Evolutionary conservation across 2,888 invertebrate genomes (phyloP).

Genomic region (Limenitis camilla): DNA sequence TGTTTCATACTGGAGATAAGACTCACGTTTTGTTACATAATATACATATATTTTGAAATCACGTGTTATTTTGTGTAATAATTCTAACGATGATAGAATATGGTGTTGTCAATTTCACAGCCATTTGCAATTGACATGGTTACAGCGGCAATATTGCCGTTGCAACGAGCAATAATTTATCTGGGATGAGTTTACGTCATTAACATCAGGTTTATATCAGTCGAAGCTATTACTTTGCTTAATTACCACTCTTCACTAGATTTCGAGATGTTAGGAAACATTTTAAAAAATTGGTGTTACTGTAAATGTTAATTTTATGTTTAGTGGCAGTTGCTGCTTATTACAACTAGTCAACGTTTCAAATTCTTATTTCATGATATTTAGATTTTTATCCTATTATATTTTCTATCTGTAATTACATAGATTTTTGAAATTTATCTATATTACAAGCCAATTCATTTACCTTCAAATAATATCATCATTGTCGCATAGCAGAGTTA

Average conservation of each 20-base stretch:
- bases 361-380: too few species aligned
- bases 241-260: slow-evolving; percentile 2
- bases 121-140: slow-evolving; percentile 13
- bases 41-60: slow-evolving; percentile 7
- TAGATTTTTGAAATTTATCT: too few species aligned
- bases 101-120: slow-evolving; percentile 11
- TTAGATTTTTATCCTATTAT: too few species aligned
- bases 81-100: slow-evolving; percentile 12
- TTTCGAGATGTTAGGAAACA: too few species aligned
- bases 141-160: slow-evolving; percentile 1
- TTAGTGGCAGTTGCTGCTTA: too few species aligned
- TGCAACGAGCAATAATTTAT: background rate
- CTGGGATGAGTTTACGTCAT: background rate
- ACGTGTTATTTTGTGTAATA: slow-evolving; percentile 8
- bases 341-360: too few species aligned
- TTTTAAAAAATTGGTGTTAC: too few species aligned
- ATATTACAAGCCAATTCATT: too few species aligned
- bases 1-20: slow-evolving; percentile 2
- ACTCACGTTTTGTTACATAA: slow-evolving; percentile 5
- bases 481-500: too few species aligned
- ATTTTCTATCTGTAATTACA: too few species aligned
- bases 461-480: too few species aligned
- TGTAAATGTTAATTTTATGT: too few species aligned
- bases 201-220: background rate
- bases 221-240: background rate